Percentiles rank a stretch among this genome's conserved stretches.
Evolutionary conservation across 2,888 invertebrate species (phyloP).

Genomic region (Aquatica leii): DNA sequence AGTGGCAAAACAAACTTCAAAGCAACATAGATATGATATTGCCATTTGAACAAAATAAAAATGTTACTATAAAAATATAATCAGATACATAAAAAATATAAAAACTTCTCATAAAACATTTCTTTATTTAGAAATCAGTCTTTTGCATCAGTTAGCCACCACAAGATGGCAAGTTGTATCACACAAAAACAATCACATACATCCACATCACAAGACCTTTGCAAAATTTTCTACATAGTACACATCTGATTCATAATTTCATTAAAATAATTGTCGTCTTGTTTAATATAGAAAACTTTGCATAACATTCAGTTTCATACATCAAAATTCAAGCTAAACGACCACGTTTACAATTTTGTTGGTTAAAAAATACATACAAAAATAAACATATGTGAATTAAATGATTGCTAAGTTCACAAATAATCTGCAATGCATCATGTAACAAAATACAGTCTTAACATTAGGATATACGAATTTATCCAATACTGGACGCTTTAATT

Average conservation of each 20-base stretch:
- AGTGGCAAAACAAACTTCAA: too few species aligned
- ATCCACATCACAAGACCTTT: conserved; percentile 51
- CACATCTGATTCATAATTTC: background rate
- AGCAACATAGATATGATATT: too few species aligned
- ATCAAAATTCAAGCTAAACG: conserved; percentile 40
- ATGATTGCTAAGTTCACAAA: conserved; percentile 31
- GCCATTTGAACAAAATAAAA: too few species aligned
- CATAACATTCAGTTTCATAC: conserved; percentile 32
- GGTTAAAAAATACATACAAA: conserved; percentile 29
- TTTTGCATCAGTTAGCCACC: conserved; percentile 56
- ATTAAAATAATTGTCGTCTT: background rate
- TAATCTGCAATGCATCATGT: conserved; percentile 22
- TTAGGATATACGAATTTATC: conserved; percentile 37
- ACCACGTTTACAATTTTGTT: conserved; percentile 42
- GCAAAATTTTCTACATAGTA: conserved; percentile 33
- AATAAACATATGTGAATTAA: conserved; percentile 31
- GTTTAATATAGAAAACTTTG: conserved; percentile 39
- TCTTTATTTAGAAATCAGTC: conserved; percentile 59
- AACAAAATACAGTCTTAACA: conserved; percentile 45
- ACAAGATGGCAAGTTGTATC: conserved; percentile 53
- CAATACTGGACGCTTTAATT: conserved; percentile 29
- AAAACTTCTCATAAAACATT: conserved; percentile 38
- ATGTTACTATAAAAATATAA: too few species aligned
- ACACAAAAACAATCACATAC: conserved; percentile 59
- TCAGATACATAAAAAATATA: too few species aligned